Base-by-base conservation (phyloP, 2,797 vertebrate species). In the Diplodus sargus region DNA sequence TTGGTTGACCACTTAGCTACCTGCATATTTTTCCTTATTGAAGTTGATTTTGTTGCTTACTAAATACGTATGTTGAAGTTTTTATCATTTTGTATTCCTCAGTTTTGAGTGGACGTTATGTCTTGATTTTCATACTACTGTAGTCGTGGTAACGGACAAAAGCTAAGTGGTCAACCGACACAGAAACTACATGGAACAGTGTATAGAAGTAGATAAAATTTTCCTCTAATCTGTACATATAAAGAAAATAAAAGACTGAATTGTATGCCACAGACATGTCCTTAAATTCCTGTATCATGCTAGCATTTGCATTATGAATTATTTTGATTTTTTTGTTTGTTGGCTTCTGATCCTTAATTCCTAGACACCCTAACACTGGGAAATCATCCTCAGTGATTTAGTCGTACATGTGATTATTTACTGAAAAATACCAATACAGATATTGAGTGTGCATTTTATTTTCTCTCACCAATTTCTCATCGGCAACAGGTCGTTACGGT, bases 181-280 rank as follows among this genome's bases (percentile, higher is more conserved):
- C 74, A 88, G 86, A 92, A 94, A 92, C 88, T 94, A 87, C 93
- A 94, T 94, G 91, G 93, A 94, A 94, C 91, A 92, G 93, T 96
- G 95, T 96, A 96, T 96, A 96, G 95, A 94, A 94, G 94, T 96
- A 95, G 95, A 92, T 92, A 89, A 67, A 39, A 90, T 91, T 95
- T 95, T 94, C 97, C 96, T 97, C 95, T 97, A 96, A 97, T 93
- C 94, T 96, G 95, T 96, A 96, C 94, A 96, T 95, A 95, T 88
- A 91, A 95, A 95, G 91, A 95, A 95, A 95, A 94, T 94, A 93
- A 95, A 94, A 94, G 92, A 95, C 94, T 95, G 91, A 95, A 93
- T 93, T 91, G 89, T 93, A 90, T 88, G 86, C 89, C 91, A 92
- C 89, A 91, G 85, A 92, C 89, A 90, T 88, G 85, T 90, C 86